These are phyloP conservation scores for Scophthalmus maximus DNA, from an alignment of 2,113 vertebrate genomes.

Conservation along the genomic window DNA sequence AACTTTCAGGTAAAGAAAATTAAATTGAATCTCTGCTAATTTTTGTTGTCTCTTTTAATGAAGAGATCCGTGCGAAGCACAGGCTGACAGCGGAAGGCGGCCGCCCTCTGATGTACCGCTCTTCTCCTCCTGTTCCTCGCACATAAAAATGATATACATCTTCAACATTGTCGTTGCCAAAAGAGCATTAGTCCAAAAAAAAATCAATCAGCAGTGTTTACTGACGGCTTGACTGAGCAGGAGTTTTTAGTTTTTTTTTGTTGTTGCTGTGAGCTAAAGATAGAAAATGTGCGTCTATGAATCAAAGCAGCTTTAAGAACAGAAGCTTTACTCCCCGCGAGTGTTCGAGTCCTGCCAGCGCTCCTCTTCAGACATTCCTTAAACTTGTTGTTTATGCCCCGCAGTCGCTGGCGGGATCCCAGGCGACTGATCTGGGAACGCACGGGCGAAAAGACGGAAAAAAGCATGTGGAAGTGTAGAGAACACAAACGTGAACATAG, in stretches of 20 bases:
- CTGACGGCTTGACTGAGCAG: background rate
- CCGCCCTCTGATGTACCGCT: background rate
- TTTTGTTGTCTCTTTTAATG: too few relatives aligned
- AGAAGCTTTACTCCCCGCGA: conserved; percentile 29
- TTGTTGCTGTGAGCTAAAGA: conserved; percentile 29
- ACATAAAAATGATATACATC: conserved; percentile 26
- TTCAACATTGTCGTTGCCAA: background rate
- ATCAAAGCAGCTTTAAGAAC: conserved; percentile 56
- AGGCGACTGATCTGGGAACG: conserved; percentile 11
- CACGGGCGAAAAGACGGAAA: too few relatives aligned
- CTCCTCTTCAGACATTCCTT: conserved; percentile 42
- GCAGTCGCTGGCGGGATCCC: conserved; percentile 36
- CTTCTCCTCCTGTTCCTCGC: conserved; percentile 11
- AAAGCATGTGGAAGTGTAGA: background rate
- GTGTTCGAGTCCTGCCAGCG: too few relatives aligned
- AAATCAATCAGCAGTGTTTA: conserved; percentile 51
- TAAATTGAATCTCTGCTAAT: too few relatives aligned
- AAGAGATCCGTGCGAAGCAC: too few relatives aligned
- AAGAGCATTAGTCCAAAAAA: conserved; percentile 10
- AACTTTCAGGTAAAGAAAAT: too few relatives aligned
- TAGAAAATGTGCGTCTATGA: conserved; percentile 30
- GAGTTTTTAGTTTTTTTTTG: too few relatives aligned
- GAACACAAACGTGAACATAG: conserved; percentile 1
- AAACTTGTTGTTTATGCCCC: conserved; percentile 46
- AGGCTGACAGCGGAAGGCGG: too few relatives aligned